Evolutionary conservation across 1,140 invertebrate species (phyloP).

Genomic region (Potamilus streckersoni): DNA sequence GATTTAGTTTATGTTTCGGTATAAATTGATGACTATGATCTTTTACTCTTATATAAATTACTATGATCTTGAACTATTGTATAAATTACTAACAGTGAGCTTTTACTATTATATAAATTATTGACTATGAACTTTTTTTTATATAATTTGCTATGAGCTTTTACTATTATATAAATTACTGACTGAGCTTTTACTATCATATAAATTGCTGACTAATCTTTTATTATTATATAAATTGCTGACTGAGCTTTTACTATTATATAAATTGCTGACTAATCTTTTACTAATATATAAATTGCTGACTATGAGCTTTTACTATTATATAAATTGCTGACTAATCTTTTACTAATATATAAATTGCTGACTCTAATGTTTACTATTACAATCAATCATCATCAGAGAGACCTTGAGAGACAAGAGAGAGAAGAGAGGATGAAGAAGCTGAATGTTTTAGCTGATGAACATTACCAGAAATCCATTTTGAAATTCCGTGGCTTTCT

Average conservation of each 20-base stretch:
- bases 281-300: not conserved
- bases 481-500: slow-evolving; percentile 58
- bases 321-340: not conserved
- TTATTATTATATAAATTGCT: not conserved
- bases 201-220: not conserved
- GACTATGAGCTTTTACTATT: not conserved
- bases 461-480: slow-evolving; percentile 48
- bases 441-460: slow-evolving; percentile 46
- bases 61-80: too few species aligned
- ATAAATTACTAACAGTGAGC: not conserved
- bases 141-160: too few species aligned
- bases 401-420: slow-evolving; percentile 50
- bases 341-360: not conserved
- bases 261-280: not conserved
- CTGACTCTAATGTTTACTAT: not conserved
- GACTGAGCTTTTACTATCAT: not conserved
- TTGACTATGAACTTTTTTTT: too few species aligned
- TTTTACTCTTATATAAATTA: too few species aligned
- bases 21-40: too few species aligned
- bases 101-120: too few species aligned
- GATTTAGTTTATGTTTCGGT: too few species aligned
- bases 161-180: too few species aligned
- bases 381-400: slow-evolving; percentile 30
- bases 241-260: not conserved
- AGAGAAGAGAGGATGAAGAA: slow-evolving; percentile 41